Base-by-base conservation (phyloP, 2,888 invertebrate genomes). In the Heliconius ethilla region DNA sequence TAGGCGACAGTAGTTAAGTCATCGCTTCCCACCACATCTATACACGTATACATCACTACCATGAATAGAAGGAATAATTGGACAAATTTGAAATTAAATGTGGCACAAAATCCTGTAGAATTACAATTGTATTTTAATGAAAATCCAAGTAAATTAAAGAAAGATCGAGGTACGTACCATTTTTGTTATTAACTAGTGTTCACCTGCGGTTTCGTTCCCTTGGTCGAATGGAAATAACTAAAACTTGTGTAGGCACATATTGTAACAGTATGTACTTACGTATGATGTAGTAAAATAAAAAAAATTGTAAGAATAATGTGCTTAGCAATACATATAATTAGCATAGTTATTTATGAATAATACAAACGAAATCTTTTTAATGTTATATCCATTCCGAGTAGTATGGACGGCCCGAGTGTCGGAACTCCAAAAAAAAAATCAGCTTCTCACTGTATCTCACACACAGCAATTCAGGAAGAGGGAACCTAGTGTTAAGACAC, bases 61-160 rank as follows among this genome's bases (percentile, higher is more conserved):
- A 92, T 91, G 90, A 91, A 86, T 85, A 91, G 87, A 84, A 70
- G 89, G 87, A 91, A 40, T 69, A 69, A 88, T 86, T 92, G 92
- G 92, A 91, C 89, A 88, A 89, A 89, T 82, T 86, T 92, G 80
- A 90, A 91, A 87, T 84, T 86, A 78, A 89, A 86, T 84, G 85
- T 91, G 82, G 82, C 82, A 80, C 86, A 88, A 82, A 87, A 80
- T 82, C 55, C 79, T 67, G 77, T 75, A 67, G 75, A 79, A 76
- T 75, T 78, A 29, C 76, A 75, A 73, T 75, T 76, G n/a, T 75
- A 67, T 72, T 22, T n/a, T 27, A 22, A 67, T 75, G 40, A 76
- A 70, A 62, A 80, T 37, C 9, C 67, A 37, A 29, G 73, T 55
- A 15, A 29, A 77, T n/a, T 78, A 67, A 72, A 91, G 87, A 83